Base-by-base conservation (phyloP, 2,113 vertebrate species). In the Gopherus evgoodei region DNA sequence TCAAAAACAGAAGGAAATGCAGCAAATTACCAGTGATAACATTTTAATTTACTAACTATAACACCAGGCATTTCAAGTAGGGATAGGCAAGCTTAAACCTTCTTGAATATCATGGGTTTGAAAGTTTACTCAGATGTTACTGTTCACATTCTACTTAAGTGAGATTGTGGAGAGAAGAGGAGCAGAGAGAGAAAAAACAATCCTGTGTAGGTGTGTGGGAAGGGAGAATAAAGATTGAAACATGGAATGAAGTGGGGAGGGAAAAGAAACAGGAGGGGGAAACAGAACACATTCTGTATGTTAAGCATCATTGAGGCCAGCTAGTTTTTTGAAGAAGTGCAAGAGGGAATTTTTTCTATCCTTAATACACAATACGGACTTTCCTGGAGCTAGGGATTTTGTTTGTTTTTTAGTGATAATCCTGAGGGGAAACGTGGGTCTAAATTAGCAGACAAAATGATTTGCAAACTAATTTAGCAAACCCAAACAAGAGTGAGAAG, bases 251-350 rank as follows among this genome's bases (percentile, higher is more conserved):
- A 78, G 11, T 8, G 35, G 6, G 38, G 50, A 52, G 57, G 31
- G 52, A 53, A 84, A 50, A 38, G 25, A 17, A 87, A 12, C 13
- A 78, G 91, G 88, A 83, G 0, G 2, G 27, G 89, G 2, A 27
- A 88, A 42, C 1, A 57, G 42, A 12, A 1, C 44, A 59, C 0
- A 0, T 9, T 9, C 47, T 4, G 69, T 10, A 59, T 1, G 4
- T 3, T 84, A 2, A 76, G 2, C 69, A 17, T 0, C 86, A 44
- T 75, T 72, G 44, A 11, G 16, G 83, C 47, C 79, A 38, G 38
- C 2, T 81, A 21, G 9, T 4, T 88, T 92, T 72, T 83, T 25
- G 31, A 93, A 87, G 90, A 5, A 2, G 13, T 8, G 12, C 8
- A n/a, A 69, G 86, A 8, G 24, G 69, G 84, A 52, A 54, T 78